A percentile compares a stretch with the other conserved stretches of the same genome.
Conservation (phyloP, 2,888 invertebrate species). For the Trilocha varians region DNA sequence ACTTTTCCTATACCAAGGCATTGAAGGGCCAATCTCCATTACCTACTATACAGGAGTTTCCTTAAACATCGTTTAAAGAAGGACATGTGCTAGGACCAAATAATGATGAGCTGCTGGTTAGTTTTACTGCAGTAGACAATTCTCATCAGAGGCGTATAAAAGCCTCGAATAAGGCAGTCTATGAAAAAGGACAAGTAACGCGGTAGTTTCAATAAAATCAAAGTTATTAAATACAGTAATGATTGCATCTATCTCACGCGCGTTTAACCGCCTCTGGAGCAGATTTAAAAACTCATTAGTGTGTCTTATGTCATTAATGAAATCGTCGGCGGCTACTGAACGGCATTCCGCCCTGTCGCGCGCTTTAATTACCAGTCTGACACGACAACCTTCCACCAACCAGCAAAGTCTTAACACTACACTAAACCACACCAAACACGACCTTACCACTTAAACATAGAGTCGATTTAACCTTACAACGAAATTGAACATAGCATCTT, state of each 20-base stretch:
- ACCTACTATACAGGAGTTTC: too few relatives aligned
- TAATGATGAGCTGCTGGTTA: too few relatives aligned
- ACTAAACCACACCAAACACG: conserved; percentile 2
- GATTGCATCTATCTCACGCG: conserved; percentile 15
- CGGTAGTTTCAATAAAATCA: neutral
- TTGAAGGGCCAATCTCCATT: too few relatives aligned
- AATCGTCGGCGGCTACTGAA: conserved; percentile 55
- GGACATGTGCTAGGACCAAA: too few relatives aligned
- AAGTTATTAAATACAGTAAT: neutral
- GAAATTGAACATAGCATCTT: neutral
- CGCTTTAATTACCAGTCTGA: conserved; percentile 31
- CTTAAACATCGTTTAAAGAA: too few relatives aligned
- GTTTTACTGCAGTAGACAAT: too few relatives aligned
- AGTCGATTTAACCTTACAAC: neutral
- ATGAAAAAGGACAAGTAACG: neutral
- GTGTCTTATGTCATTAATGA: conserved; percentile 58
- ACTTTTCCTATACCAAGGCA: too few relatives aligned
- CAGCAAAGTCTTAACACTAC: conserved; percentile 14
- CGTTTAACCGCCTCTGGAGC: neutral
- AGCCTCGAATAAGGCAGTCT: too few relatives aligned
- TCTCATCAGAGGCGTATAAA: too few relatives aligned
- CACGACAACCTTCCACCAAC: conserved; percentile 23
- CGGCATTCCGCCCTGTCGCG: conserved; percentile 43
- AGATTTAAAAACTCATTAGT: conserved; percentile 48
- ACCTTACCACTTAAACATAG: conserved; percentile 1